Percentiles rank a stretch among this genome's conserved stretches.
Evolutionary conservation across 2,888 invertebrate species (phyloP).

Genomic region (Tetranychus truncatus): DNA sequence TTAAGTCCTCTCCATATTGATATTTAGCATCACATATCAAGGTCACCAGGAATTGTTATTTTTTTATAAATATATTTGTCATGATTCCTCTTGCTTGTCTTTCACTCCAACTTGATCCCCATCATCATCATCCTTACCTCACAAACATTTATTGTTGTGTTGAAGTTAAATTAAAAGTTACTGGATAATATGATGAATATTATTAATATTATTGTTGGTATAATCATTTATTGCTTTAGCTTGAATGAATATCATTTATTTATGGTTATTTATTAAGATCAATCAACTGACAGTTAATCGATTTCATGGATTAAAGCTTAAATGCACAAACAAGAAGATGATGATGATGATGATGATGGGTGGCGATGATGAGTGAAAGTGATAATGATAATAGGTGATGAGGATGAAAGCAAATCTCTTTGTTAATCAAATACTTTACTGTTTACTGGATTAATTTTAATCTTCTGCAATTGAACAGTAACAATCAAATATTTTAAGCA

Average conservation of each 20-base stretch:
- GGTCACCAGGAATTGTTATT: too few relatives aligned
- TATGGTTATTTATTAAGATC: background rate
- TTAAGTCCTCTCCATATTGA: too few relatives aligned
- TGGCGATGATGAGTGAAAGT: too few relatives aligned
- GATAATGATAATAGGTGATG: too few relatives aligned
- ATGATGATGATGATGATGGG: background rate
- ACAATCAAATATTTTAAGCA: background rate
- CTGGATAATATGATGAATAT: background rate
- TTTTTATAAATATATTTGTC: too few relatives aligned
- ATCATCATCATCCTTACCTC: too few relatives aligned
- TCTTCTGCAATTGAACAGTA: background rate
- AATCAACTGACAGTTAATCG: constrained; percentile 1
- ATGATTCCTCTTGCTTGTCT: too few relatives aligned
- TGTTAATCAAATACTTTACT: background rate
- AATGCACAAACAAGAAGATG: background rate
- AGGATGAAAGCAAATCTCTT: background rate
- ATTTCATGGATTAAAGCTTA: background rate
- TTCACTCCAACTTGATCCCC: too few relatives aligned
- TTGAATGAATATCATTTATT: background rate
- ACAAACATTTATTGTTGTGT: too few relatives aligned
- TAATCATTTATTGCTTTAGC: background rate
- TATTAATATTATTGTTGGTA: background rate
- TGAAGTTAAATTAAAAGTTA: too few relatives aligned
- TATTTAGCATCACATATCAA: too few relatives aligned
- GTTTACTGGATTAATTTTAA: background rate